Conservation (phyloP, 2,888 invertebrate species). For the Microchrysa polita region DNA sequence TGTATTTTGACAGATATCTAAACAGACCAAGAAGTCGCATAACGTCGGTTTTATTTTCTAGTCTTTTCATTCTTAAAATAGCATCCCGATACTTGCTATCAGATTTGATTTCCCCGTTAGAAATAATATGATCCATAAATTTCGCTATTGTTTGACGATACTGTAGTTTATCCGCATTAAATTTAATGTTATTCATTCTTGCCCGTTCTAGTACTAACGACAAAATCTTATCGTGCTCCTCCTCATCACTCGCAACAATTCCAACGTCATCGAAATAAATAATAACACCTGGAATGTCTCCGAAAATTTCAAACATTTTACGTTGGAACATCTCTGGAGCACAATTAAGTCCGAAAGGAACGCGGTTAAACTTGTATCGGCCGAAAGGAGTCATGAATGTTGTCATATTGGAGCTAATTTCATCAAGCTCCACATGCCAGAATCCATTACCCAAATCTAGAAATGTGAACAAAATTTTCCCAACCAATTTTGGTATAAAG, state of each 20-base stretch:
- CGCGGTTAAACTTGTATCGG: slow-evolving; percentile 36
- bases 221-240: slow-evolving; percentile 50
- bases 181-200: slow-evolving; percentile 40
- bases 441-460: slow-evolving; percentile 37
- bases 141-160: neutral
- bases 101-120: no score
- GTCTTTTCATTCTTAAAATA: neutral
- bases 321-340: slow-evolving; percentile 54
- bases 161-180: slow-evolving; percentile 33
- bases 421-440: slow-evolving; percentile 46
- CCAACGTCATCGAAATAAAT: slow-evolving; percentile 59
- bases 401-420: slow-evolving; percentile 41
- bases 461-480: slow-evolving; percentile 39
- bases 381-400: slow-evolving; percentile 49
- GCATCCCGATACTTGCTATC: neutral
- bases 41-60: neutral
- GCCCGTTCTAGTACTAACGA: slow-evolving; percentile 37
- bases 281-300: slow-evolving; percentile 56
- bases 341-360: slow-evolving; percentile 47
- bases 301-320: no score
- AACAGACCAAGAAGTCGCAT: no score
- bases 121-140: slow-evolving; percentile 40
- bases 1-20: no score
- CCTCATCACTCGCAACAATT: slow-evolving; percentile 51
- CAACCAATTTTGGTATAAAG: slow-evolving; percentile 48